These are phyloP conservation scores for Eunapius fragilis DNA, from an alignment of 37 sponge, comb jelly and placozoan genomes.

Conservation along the genomic window DNA sequence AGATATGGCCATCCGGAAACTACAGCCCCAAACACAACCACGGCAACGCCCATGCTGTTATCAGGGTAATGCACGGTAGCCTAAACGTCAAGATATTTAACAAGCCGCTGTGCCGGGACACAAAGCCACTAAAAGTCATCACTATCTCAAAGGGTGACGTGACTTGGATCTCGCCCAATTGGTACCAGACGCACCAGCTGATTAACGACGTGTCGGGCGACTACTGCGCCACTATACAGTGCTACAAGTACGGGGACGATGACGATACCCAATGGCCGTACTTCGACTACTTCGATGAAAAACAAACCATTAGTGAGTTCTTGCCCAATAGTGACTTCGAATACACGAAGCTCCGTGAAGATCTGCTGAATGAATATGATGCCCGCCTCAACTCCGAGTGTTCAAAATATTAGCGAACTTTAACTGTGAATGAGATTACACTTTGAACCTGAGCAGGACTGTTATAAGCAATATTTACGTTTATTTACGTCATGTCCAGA, in stretches of 20 bases:
- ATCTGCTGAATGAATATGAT: conserved; percentile 36
- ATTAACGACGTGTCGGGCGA: conserved; percentile 39
- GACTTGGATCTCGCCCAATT: conserved; percentile 76
- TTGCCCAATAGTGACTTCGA: conserved; percentile 48
- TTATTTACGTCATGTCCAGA: too few species aligned
- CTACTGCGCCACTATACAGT: conserved; percentile 74
- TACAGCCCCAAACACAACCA: conserved; percentile 74
- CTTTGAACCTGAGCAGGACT: too few species aligned
- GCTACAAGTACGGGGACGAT: conserved; percentile 54
- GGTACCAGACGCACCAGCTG: conserved; percentile 80
- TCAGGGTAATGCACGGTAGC: conserved; percentile 61
- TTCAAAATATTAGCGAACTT: background rate
- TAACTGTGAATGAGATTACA: too few species aligned
- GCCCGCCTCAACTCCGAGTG: background rate
- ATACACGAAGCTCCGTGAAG: conserved; percentile 20
- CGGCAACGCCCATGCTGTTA: conserved; percentile 72
- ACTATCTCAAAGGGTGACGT: conserved; percentile 49
- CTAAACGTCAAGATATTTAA: conserved; percentile 60
- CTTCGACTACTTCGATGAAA: conserved; percentile 44
- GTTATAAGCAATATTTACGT: too few species aligned
- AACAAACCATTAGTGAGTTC: conserved; percentile 27
- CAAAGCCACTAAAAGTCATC: conserved; percentile 21
- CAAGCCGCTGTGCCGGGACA: conserved; percentile 23
- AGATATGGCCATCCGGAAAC: conserved; percentile 60
- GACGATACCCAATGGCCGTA: conserved; percentile 56